Evolutionary conservation across 2,797 vertebrate species (phyloP).

Genomic region (Mergus octosetaceus): DNA sequence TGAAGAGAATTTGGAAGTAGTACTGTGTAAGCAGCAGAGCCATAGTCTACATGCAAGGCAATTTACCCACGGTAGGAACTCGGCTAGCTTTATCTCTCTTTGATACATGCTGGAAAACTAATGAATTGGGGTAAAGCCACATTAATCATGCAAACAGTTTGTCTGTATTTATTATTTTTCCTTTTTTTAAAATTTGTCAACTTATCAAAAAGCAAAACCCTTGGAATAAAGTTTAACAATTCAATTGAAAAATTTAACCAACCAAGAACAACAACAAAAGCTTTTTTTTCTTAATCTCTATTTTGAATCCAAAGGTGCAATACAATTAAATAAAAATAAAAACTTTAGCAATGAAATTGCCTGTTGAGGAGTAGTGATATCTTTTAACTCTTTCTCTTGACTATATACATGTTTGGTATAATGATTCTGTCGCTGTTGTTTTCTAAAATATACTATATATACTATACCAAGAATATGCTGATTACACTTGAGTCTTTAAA

Average conservation of each 20-base stretch:
- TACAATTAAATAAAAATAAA: background rate
- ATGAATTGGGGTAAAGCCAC: background rate
- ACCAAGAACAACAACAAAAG: background rate
- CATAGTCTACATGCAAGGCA: background rate
- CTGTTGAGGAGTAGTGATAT: background rate
- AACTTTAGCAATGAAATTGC: background rate
- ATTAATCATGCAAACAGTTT: background rate
- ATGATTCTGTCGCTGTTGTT: background rate
- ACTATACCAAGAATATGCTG: background rate
- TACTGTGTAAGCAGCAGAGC: background rate
- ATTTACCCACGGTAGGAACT: background rate
- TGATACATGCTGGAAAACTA: background rate
- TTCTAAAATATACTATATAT: background rate
- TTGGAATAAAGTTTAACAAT: background rate
- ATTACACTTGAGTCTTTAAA: conserved; percentile 18
- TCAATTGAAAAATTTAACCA: background rate
- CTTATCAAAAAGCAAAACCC: background rate
- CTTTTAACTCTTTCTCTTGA: background rate
- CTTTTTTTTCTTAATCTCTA: background rate
- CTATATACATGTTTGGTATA: background rate
- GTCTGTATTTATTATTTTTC: background rate
- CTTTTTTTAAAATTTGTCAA: background rate
- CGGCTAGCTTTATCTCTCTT: background rate
- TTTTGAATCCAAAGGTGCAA: background rate
- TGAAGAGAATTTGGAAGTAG: background rate